Conservation (phyloP, 2,113 vertebrate species). For the Vidua chalybeata region DNA sequence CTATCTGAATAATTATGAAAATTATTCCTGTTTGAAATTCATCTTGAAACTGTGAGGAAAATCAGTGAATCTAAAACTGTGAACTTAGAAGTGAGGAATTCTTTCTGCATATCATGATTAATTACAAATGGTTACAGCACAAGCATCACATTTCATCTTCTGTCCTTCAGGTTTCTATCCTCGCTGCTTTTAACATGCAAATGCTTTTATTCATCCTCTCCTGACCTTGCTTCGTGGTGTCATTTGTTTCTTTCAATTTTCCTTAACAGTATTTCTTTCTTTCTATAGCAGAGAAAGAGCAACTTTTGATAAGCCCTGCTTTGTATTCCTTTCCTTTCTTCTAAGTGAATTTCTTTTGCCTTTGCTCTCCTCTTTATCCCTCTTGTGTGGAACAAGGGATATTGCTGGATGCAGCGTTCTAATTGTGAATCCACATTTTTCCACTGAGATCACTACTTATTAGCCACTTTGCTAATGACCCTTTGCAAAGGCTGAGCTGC, state of each 20-base stretch:
- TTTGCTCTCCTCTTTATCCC: background rate
- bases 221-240: background rate
- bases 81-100: background rate
- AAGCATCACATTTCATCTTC: background rate
- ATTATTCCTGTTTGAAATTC: background rate
- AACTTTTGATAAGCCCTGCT: background rate
- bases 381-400: background rate
- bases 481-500: background rate
- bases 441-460: background rate
- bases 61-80: background rate
- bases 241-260: slow-evolving; percentile 30
- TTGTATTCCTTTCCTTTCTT: slow-evolving; percentile 19
- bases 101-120: background rate
- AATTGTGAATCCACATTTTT: background rate
- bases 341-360: background rate
- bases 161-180: background rate
- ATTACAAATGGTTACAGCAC: background rate
- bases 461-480: background rate
- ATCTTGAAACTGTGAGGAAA: background rate
- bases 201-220: background rate
- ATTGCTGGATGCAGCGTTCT: background rate
- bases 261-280: background rate
- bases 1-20: background rate
- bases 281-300: background rate
- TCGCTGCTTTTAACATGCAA: background rate